Evolutionary conservation across 2,888 invertebrate species (phyloP).

Genomic region (Drosophila sordidula): DNA sequence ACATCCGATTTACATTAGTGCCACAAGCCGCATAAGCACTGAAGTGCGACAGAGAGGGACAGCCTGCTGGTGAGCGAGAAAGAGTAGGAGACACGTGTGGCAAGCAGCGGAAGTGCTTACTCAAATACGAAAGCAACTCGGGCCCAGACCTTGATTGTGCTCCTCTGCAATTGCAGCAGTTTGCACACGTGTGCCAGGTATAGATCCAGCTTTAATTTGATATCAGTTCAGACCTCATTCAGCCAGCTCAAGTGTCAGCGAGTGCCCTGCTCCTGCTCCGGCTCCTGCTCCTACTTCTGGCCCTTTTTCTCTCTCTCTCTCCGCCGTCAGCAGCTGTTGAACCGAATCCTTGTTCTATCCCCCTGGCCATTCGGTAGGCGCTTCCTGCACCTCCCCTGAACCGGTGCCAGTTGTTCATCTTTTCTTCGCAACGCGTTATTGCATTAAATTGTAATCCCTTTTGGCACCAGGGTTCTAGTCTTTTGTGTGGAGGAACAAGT

Average conservation of each 20-base stretch:
- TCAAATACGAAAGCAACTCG: slow-evolving; percentile 21
- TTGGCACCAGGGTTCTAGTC: slow-evolving; percentile 24
- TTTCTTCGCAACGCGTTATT: slow-evolving; percentile 65
- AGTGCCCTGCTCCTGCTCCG: slow-evolving; percentile 38
- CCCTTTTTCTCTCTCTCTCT: slow-evolving; percentile 15
- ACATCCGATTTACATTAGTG: slow-evolving; percentile 85
- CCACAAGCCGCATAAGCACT: slow-evolving; percentile 30
- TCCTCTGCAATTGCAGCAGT: slow-evolving; percentile 33
- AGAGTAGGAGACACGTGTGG: slow-evolving; percentile 51
- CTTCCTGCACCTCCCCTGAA: slow-evolving; percentile 83
- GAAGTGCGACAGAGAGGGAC: slow-evolving; percentile 5
- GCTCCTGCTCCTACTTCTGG: slow-evolving; percentile 5
- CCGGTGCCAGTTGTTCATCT: slow-evolving; percentile 44
- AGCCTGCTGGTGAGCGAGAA: not conserved
- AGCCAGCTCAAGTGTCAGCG: slow-evolving; percentile 73
- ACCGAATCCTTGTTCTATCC: slow-evolving; percentile 16
- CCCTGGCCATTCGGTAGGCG: slow-evolving; percentile 70
- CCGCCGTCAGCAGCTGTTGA: slow-evolving; percentile 54
- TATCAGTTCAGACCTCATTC: slow-evolving; percentile 61
- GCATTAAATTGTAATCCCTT: slow-evolving; percentile 80
- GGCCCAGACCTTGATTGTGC: slow-evolving; percentile 36
- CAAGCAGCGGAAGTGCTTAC: slow-evolving; percentile 66
- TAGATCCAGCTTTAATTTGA: slow-evolving; percentile 65
- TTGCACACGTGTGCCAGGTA: slow-evolving; percentile 67
- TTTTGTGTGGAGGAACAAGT: slow-evolving; percentile 62